Evolutionary conservation across 2,888 invertebrate species (phyloP).

Genomic region (Clanis bilineata): DNA sequence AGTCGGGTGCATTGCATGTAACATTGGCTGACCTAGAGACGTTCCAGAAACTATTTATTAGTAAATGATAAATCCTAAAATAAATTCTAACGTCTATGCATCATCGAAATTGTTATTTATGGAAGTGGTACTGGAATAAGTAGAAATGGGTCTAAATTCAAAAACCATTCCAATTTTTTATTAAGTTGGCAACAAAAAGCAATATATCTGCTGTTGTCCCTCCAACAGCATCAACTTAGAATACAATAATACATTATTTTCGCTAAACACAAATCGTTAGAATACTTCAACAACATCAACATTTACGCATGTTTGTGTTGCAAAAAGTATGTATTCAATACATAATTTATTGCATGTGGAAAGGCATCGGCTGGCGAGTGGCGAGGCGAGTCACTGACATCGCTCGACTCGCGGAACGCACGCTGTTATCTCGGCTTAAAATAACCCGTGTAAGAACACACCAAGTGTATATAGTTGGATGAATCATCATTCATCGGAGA

Average conservation of each 20-base stretch:
- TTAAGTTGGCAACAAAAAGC: no score
- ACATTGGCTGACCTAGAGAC: conserved; percentile 5
- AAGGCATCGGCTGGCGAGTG: conserved; percentile 7
- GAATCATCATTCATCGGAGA: conserved; percentile 42
- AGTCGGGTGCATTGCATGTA: conserved; percentile 5
- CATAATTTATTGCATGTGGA: conserved; percentile 18
- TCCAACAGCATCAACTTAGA: no score
- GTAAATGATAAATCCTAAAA: neutral
- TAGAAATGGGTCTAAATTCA: neutral
- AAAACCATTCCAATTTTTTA: no score
- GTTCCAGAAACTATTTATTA: neutral
- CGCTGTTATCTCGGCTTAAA: conserved; percentile 43
- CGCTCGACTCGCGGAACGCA: conserved; percentile 27
- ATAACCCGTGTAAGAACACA: conserved; percentile 43
- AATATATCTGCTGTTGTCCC: no score
- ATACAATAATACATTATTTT: neutral
- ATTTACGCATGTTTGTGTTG: neutral
- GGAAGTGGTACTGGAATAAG: neutral
- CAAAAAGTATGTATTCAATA: conserved; percentile 3
- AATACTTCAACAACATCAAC: neutral
- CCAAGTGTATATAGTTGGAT: conserved; percentile 28
- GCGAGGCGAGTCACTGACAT: conserved; percentile 44
- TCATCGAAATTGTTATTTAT: neutral
- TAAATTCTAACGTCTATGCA: neutral
- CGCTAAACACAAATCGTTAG: neutral